phyloP scores from a whole-genome alignment of 2,888 invertebrate genomes.

The Caenorhabditis sp. region DNA sequence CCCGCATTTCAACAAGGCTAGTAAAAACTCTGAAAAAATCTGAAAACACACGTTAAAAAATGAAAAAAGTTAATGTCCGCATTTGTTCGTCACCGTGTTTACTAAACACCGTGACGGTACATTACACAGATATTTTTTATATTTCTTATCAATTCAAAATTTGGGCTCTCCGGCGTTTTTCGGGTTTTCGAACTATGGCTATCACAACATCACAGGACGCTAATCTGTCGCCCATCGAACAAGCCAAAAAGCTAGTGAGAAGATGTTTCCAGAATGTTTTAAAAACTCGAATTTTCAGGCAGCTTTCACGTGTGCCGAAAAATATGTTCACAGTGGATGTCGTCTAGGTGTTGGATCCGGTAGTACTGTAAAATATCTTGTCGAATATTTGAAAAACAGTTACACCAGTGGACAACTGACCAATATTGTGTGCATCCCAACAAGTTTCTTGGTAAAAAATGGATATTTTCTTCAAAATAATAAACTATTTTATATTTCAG shows the following conservation, averaged over 20 bases:
- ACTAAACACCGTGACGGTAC: conserved; percentile 19
- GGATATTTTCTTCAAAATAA: no score
- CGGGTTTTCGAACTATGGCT: conserved; percentile 20
- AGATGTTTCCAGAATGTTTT: no score
- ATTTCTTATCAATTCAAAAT: not conserved
- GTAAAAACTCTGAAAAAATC: not conserved
- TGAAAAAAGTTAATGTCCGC: conserved; percentile 3
- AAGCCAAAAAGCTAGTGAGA: conserved; percentile 35
- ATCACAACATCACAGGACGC: conserved; percentile 21
- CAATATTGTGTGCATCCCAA: conserved; percentile 67
- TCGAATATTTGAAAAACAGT: conserved; percentile 61
- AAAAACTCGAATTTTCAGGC: conserved; percentile 16
- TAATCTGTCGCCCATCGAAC: conserved; percentile 36
- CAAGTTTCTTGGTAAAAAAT: conserved; percentile 47
- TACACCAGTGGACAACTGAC: conserved; percentile 52
- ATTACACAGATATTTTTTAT: conserved; percentile 11
- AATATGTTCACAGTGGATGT: conserved; percentile 54
- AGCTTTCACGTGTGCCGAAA: conserved; percentile 49
- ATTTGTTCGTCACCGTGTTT: conserved; percentile 4
- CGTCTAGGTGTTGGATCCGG: conserved; percentile 69
- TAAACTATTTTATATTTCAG: not conserved
- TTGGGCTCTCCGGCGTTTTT: conserved; percentile 6
- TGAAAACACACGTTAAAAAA: conserved; percentile 6
- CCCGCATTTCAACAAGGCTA: not conserved
- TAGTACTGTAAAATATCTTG: conserved; percentile 65